Conservation (phyloP, 2,888 invertebrate genomes). For the Lamproptera curius region DNA sequence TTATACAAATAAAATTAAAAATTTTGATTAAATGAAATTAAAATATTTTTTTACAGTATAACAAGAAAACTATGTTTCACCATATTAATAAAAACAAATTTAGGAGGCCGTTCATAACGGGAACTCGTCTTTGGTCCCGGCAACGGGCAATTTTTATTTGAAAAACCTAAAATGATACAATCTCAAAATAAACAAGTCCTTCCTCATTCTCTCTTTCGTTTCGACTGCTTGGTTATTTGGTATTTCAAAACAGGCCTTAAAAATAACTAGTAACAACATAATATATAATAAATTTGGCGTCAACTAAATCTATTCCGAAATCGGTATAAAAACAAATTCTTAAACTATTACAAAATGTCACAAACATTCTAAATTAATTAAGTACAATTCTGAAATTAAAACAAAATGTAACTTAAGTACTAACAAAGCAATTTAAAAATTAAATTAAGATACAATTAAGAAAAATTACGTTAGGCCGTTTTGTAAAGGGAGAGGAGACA, state of each 20-base stretch:
- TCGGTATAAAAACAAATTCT: not conserved
- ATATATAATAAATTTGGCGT: not conserved
- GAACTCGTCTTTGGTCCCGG: constrained; percentile 9
- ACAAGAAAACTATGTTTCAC: not conserved
- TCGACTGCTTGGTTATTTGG: constrained; percentile 18
- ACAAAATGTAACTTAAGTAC: not conserved
- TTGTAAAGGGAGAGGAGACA: constrained; percentile 1
- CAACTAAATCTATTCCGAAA: not conserved
- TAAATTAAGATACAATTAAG: not conserved
- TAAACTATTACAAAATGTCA: constrained; percentile 7
- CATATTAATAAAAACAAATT: not conserved
- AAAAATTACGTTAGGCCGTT: constrained; percentile 7
- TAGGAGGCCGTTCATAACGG: constrained; percentile 6
- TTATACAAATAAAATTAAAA: constrained; percentile 6
- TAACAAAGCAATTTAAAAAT: not conserved
- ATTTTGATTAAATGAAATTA: not conserved
- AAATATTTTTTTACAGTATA: not conserved
- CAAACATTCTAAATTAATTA: constrained; percentile 8
- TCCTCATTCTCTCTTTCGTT: constrained; percentile 1
- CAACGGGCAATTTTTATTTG: not conserved
- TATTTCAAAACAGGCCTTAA: not conserved
- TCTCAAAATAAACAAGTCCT: not conserved
- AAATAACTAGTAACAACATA: not conserved
- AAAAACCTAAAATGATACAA: not conserved
- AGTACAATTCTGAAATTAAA: constrained; percentile 1